phyloP scores from a whole-genome alignment of 1,140 invertebrate species.

The Ruditapes philippinarum region DNA sequence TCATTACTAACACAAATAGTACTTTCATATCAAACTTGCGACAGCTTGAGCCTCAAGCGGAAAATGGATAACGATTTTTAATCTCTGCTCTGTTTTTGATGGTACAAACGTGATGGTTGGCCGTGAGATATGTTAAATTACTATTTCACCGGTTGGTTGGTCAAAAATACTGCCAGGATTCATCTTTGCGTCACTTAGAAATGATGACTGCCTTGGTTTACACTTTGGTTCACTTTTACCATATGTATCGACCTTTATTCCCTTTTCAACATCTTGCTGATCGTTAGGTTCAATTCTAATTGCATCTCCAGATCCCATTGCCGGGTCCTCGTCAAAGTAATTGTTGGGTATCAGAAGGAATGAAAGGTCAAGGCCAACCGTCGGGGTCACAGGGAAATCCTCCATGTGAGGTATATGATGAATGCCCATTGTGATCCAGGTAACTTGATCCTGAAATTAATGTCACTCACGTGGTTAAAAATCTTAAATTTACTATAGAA shows the following conservation, averaged over 20 bases:
- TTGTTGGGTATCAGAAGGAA: slow-evolving; percentile 82
- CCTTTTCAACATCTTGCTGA: slow-evolving; percentile 15
- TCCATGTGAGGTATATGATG: slow-evolving; percentile 83
- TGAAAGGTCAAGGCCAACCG: slow-evolving; percentile 73
- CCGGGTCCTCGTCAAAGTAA: slow-evolving; percentile 82
- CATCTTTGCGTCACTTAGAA: background rate
- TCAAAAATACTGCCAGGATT: slow-evolving; percentile 12
- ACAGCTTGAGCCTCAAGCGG: too few relatives aligned
- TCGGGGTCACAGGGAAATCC: slow-evolving; percentile 82
- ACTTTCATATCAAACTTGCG: too few relatives aligned
- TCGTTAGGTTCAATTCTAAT: slow-evolving; percentile 67
- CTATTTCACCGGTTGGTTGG: background rate
- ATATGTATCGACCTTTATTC: slow-evolving; percentile 65
- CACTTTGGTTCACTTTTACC: slow-evolving; percentile 46
- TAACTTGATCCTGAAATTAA: slow-evolving; percentile 78
- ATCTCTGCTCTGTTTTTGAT: too few relatives aligned
- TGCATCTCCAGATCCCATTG: slow-evolving; percentile 76
- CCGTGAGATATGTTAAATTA: background rate
- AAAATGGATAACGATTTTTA: too few relatives aligned
- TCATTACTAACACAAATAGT: too few relatives aligned
- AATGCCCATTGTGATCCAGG: slow-evolving; percentile 83
- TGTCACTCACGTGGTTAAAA: background rate
- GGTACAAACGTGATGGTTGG: too few relatives aligned
- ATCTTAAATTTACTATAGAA: too few relatives aligned
- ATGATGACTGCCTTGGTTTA: background rate